Evolutionary conservation across 2,888 invertebrate species (phyloP).

Genomic region (Nesidiocoris tenuis): DNA sequence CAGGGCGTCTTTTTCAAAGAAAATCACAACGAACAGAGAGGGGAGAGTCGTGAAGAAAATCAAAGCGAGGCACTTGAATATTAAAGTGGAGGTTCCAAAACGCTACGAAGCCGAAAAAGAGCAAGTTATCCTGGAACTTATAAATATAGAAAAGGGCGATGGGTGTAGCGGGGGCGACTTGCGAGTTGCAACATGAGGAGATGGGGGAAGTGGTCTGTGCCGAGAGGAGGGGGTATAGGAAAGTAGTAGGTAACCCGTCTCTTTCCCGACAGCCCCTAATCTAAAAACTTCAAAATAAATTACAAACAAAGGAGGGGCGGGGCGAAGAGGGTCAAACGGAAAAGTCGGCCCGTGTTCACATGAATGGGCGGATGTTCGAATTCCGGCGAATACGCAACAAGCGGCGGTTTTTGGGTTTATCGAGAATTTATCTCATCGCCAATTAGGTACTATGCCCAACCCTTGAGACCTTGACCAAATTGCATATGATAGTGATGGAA

Average conservation of each 20-base stretch:
- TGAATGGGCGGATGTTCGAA: no score
- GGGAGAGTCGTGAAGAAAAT: slow-evolving; percentile 22
- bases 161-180: neutral
- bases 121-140: slow-evolving; percentile 31
- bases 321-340: neutral
- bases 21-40: neutral
- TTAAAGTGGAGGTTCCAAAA: slow-evolving; percentile 24
- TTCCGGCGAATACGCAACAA: no score
- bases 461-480: no score
- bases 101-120: slow-evolving; percentile 5
- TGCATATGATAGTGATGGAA: no score
- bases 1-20: neutral
- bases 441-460: no score
- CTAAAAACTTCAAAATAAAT: slow-evolving; percentile 40
- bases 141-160: slow-evolving; percentile 7
- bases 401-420: no score
- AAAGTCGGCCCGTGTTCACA: no score
- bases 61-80: slow-evolving; percentile 38
- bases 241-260: neutral
- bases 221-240: neutral
- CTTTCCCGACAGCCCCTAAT: slow-evolving; percentile 28
- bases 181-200: neutral
- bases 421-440: no score
- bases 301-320: slow-evolving; percentile 31
- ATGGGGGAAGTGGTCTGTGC: neutral